Base-by-base conservation (phyloP, 1,140 invertebrate genomes). In the Drosophila arawakana region DNA sequence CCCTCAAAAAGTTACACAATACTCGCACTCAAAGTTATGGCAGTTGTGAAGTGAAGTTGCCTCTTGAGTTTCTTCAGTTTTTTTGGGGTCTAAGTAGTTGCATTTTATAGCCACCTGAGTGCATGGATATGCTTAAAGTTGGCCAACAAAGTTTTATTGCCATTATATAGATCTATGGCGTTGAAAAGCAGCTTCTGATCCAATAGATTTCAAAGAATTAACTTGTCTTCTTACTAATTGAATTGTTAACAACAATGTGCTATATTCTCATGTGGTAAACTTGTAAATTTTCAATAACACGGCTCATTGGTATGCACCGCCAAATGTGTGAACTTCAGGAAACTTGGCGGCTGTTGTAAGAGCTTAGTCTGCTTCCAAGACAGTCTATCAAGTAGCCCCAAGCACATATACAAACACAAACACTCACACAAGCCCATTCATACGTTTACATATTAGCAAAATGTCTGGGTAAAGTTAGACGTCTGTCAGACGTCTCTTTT, bases 391-490 rank as follows among this genome's bases (percentile, higher is more conserved):
- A 59, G 70, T 47, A 54, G 21, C 30, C 25, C 80, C 73, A 73
- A 21, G 18, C 18, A 21, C 18, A 21, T 21, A 21, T 1, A 13
- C 72, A 70, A 52, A 46, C 41, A 50, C 41, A 37, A 43, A 30
- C 7, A 50, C 15, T 15, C 54, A 37, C 37, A 58, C 44, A 65
- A 43, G 7, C 25, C 34, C 9, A 25, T 9, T 57, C 50, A 66
- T 58, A 75, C 52, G 39, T 3, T 50, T 25, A 30, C 52, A 61
- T 35, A 39, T 65, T 73, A 68, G 78, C 65, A 81, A 85, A 86
- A 30, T 30, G 83, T 85, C 83, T 88, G 71, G 76, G 25, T 44
- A 49, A 80, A 82, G 80, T 88, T 88, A 82, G 82, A 85, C 68
- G 81, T 79, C 79, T 78, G 68, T 73, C 59, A 83, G 82, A 80